Conservation (phyloP, 2,888 invertebrate genomes). For the Antheraea yamamai region DNA sequence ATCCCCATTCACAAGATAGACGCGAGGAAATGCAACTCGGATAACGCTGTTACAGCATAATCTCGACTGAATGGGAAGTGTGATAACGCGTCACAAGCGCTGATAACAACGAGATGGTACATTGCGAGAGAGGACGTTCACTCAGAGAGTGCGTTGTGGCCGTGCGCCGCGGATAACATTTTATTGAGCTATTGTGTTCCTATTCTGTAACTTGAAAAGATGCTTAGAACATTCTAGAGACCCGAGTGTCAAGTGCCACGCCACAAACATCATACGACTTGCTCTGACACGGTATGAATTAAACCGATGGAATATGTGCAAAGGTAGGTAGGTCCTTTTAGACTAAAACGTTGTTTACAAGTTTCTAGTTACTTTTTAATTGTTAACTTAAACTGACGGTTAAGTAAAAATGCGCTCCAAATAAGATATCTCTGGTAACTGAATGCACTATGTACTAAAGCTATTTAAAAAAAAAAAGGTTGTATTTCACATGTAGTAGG, state of each 20-base stretch:
- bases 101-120: conserved; percentile 46
- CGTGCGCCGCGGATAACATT: conserved; percentile 8
- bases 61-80: conserved; percentile 54
- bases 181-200: conserved; percentile 6
- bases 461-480: too few relatives aligned
- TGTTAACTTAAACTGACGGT: too few relatives aligned
- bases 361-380: background rate
- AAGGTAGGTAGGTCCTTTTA: background rate
- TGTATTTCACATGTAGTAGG: too few relatives aligned
- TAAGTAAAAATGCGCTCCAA: too few relatives aligned
- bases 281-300: too few relatives aligned
- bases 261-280: background rate
- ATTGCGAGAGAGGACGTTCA: conserved; percentile 34
- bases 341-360: background rate
- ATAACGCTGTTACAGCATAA: conserved; percentile 43
- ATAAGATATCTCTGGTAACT: too few relatives aligned
- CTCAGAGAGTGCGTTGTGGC: conserved; percentile 1
- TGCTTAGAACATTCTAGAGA: background rate
- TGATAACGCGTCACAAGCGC: conserved; percentile 48
- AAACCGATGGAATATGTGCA: background rate
- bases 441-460: too few relatives aligned
- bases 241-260: background rate
- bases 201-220: background rate
- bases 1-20: conserved; percentile 26
- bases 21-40: conserved; percentile 31